Evolutionary conservation across 1,140 invertebrate genomes (phyloP).

Genomic region (Plectrocnemia conspersa): DNA sequence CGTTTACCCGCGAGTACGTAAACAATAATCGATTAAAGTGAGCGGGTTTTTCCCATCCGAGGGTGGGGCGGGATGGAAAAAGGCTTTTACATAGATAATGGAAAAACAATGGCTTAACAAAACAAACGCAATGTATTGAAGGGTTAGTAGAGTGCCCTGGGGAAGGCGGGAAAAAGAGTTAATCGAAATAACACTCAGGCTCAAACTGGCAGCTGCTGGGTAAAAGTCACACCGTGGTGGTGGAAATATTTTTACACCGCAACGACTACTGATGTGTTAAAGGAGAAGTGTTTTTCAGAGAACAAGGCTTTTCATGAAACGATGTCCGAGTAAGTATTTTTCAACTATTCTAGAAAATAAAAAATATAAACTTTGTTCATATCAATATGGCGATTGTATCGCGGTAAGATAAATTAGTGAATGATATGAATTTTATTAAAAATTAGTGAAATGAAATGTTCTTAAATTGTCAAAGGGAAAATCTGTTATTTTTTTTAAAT

Average conservation of each 20-base stretch:
- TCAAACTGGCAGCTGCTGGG: background rate
- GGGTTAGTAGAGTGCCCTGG: constrained; percentile 18
- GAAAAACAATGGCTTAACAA: constrained; percentile 28
- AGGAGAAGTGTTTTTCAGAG: too few relatives aligned
- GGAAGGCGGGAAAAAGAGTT: constrained; percentile 15
- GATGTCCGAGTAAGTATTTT: too few relatives aligned
- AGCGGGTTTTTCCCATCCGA: constrained; percentile 21
- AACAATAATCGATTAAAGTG: constrained; percentile 29
- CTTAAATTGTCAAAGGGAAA: too few relatives aligned
- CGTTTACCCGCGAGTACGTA: constrained; percentile 12
- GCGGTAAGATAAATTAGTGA: too few relatives aligned
- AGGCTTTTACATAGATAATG: constrained; percentile 24
- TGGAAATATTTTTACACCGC: background rate
- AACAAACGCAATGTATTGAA: constrained; percentile 28
- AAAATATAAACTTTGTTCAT: too few relatives aligned
- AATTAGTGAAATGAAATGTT: too few relatives aligned
- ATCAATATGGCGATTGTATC: too few relatives aligned
- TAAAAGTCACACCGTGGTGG: background rate
- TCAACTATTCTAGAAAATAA: too few relatives aligned
- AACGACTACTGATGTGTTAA: too few relatives aligned
- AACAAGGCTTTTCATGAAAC: too few relatives aligned
- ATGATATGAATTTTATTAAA: too few relatives aligned
- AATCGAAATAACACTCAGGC: constrained; percentile 25
- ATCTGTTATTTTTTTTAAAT: too few relatives aligned
- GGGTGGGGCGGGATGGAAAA: constrained; percentile 15